Conservation (phyloP, 2,888 invertebrate species). For the Villa cingulata region DNA sequence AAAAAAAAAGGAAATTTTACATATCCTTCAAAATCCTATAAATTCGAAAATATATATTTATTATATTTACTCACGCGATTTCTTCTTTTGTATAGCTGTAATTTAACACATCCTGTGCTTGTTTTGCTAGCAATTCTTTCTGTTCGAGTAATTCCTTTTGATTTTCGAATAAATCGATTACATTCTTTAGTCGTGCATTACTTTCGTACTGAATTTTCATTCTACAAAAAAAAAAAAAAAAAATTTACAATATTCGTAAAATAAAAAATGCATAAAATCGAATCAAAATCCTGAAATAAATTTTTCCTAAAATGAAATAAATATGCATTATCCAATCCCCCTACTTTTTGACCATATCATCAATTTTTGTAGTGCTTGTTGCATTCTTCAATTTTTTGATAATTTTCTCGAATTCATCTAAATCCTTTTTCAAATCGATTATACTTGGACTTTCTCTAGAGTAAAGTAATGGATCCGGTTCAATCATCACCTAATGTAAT, state of each 20-base stretch:
- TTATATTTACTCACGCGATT: conserved; percentile 26
- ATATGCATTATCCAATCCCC: too few species aligned
- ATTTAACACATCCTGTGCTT: conserved; percentile 23
- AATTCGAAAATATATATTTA: too few species aligned
- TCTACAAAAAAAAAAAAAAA: conserved; percentile 14
- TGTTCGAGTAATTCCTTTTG: conserved; percentile 17
- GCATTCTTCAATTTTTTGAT: conserved; percentile 31
- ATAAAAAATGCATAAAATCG: neutral
- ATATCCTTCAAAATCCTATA: too few species aligned
- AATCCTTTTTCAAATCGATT: conserved; percentile 24
- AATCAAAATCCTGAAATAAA: neutral
- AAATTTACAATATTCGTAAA: neutral
- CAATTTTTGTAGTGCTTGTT: conserved; percentile 28
- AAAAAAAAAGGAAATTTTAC: too few species aligned
- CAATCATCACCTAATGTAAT: conserved; percentile 1
- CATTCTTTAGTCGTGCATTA: conserved; percentile 26
- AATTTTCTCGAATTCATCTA: conserved; percentile 26
- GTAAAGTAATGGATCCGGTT: conserved; percentile 23
- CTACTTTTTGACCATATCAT: conserved; percentile 30
- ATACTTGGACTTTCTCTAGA: conserved; percentile 32
- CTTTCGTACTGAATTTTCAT: conserved; percentile 28
- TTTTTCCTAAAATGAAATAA: too few species aligned
- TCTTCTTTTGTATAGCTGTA: conserved; percentile 30
- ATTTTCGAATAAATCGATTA: conserved; percentile 16
- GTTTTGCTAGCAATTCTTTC: conserved; percentile 23